Percentiles rank a stretch among this genome's conserved stretches.
phyloP scores from a whole-genome alignment of 2,113 vertebrate species.

The Pardalotus punctatus region DNA sequence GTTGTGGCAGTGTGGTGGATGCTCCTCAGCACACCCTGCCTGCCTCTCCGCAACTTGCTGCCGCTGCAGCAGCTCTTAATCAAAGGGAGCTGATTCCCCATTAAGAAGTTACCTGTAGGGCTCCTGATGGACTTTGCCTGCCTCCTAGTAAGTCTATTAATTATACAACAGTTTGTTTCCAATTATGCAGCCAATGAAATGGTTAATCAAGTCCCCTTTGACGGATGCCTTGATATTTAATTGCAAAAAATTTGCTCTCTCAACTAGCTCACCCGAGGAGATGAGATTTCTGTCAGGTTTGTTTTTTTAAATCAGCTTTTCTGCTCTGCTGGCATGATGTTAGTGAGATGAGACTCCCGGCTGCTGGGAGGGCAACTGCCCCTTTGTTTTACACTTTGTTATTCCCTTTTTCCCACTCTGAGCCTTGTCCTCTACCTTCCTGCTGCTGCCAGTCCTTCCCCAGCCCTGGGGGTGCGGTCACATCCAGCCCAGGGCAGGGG shows the following conservation, averaged over 20 bases:
- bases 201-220: conserved; percentile 72
- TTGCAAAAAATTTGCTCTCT: conserved; percentile 66
- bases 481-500: not conserved
- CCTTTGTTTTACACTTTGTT: not conserved
- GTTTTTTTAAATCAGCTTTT: conserved; percentile 49
- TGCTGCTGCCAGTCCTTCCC: not conserved
- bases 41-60: not conserved
- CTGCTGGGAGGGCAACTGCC: conserved; percentile 1
- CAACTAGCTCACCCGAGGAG: conserved; percentile 57
- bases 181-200: conserved; percentile 72
- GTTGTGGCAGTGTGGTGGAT: not conserved
- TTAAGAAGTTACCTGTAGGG: conserved; percentile 71
- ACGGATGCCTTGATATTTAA: conserved; percentile 68
- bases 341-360: not conserved
- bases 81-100: conserved; percentile 59
- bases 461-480: not conserved
- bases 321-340: not conserved
- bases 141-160: conserved; percentile 68
- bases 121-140: conserved; percentile 65
- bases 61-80: conserved; percentile 21
- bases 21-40: not conserved
- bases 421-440: not conserved
- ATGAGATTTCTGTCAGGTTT: conserved; percentile 65
- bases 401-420: not conserved
- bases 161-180: conserved; percentile 71